Percentiles rank a stretch among this genome's conserved stretches.
Evolutionary conservation across 2,888 invertebrate species (phyloP).

Genomic region (Nomada hirtipes): DNA sequence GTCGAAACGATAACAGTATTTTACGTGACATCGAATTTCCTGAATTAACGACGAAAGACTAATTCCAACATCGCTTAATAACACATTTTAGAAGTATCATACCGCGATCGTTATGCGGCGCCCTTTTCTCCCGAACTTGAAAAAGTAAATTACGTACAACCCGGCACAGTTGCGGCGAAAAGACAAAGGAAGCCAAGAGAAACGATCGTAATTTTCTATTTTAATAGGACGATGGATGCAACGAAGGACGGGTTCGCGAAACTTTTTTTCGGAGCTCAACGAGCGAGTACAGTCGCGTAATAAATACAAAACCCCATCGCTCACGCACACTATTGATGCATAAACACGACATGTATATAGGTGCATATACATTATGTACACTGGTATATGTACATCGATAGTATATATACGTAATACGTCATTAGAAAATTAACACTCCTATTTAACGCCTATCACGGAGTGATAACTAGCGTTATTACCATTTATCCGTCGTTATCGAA

Average conservation of each 20-base stretch:
- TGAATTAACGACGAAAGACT: no score
- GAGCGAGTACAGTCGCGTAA: conserved; percentile 44
- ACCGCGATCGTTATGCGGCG: conserved; percentile 15
- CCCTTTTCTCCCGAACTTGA: conserved; percentile 5
- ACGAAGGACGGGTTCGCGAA: conserved; percentile 40
- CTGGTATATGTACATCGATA: conserved; percentile 23
- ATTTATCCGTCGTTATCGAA: conserved; percentile 26
- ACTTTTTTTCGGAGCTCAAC: conserved; percentile 32
- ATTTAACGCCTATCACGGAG: conserved; percentile 16
- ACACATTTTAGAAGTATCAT: not conserved
- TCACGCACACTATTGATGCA: conserved; percentile 59
- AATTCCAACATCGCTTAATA: no score
- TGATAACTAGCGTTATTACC: not conserved
- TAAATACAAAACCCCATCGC: conserved; percentile 39
- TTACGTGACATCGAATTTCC: no score
- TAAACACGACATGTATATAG: conserved; percentile 39
- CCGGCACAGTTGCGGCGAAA: conserved; percentile 9
- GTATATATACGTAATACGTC: conserved; percentile 26
- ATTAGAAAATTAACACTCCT: conserved; percentile 24
- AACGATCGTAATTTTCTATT: conserved; percentile 46
- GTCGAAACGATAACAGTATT: no score
- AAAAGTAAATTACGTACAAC: conserved; percentile 1
- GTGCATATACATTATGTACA: conserved; percentile 36
- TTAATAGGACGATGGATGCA: conserved; percentile 33
- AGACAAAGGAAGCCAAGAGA: not conserved